Base-by-base conservation (phyloP, 2,888 invertebrate genomes). In the Polyommatus icarus region DNA sequence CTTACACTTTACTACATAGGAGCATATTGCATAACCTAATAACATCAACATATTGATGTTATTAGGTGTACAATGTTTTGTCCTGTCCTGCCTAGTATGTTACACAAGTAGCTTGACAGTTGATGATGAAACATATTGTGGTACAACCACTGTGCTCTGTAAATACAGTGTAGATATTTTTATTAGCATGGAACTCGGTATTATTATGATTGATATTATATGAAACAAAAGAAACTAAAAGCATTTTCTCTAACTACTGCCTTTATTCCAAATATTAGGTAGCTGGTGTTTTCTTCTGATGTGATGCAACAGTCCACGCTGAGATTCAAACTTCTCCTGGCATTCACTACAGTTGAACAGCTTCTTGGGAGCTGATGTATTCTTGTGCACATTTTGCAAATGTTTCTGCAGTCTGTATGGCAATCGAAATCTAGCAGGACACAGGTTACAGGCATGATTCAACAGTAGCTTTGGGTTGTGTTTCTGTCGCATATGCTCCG, bases 361-460 rank as follows among this genome's bases (percentile, higher is more conserved):
- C 3, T 83, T 29, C 0, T 78, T n/a, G 0, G 82, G 79, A 1
- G 82, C 83, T 8, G 81, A 82, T 0, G 82, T 81, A 3, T 82
- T 81, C 15, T 81, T 81, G 78, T 93, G 93, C 0, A 88, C 88
- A 0, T 85, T 79, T 0, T 79, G 80, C 0, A 91, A 76, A 79
- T 93, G 93, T 73, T 86, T 89, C 73, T 85, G 89, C 18, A 93
- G 81, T 24, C 85, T 82, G 54, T 88, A 88, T 0, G 93, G 91
- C 1, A 90, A 78, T 1, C 87, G 81, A 72, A 93, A 93, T 36
- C 83, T 83, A 0, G 93, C 93, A 0, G 92, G 86, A 77, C 93
- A 93, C 4, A 84, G 80, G 0, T 85, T 81, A 78, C 93, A 93
- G 0, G 81, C 84, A 78, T 93, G 88, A 67, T 87, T 91, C 4